Conservation (phyloP, 2,797 vertebrate genomes). For the Gymnoscopelus braueri region DNA sequence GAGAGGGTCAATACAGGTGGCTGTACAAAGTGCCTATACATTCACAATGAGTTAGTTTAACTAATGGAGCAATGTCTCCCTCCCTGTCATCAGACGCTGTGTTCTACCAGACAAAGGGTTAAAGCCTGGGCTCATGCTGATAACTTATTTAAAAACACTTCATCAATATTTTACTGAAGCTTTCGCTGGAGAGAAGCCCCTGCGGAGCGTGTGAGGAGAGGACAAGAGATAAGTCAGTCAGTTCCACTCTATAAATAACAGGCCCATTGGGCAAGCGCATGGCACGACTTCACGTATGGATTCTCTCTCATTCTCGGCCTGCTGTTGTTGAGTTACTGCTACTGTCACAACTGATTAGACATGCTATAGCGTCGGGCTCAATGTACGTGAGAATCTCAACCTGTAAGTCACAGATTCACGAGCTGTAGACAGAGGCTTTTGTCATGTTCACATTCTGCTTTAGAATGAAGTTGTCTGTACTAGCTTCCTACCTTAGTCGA, state of each 20-base stretch:
- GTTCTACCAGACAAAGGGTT: slow-evolving; percentile 61
- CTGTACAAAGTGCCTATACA: too few relatives aligned
- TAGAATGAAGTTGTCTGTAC: too few relatives aligned
- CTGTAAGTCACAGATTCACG: too few relatives aligned
- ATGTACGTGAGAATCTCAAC: too few relatives aligned
- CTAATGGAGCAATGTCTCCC: slow-evolving; percentile 56
- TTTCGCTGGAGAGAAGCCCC: slow-evolving; percentile 68
- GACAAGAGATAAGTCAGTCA: slow-evolving; percentile 47
- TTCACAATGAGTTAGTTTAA: slow-evolving; percentile 55
- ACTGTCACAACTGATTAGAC: too few relatives aligned
- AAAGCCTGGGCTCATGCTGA: slow-evolving; percentile 56
- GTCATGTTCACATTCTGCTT: too few relatives aligned
- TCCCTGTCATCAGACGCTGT: slow-evolving; percentile 52
- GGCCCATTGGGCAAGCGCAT: slow-evolving; percentile 21
- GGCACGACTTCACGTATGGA: slow-evolving; percentile 47
- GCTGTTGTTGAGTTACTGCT: slow-evolving; percentile 11
- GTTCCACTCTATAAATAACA: slow-evolving; percentile 67
- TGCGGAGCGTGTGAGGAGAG: slow-evolving; percentile 54
- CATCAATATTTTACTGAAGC: slow-evolving; percentile 80
- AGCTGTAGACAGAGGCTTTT: too few relatives aligned
- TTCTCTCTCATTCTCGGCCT: neutral
- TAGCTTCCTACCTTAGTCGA: too few relatives aligned
- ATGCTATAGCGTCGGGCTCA: too few relatives aligned
- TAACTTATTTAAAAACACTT: slow-evolving; percentile 77
- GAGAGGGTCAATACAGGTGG: slow-evolving; percentile 16